These are phyloP conservation scores for Tenthredo distinguenda DNA, from an alignment of 2,888 invertebrate genomes.

Conservation along the genomic window DNA sequence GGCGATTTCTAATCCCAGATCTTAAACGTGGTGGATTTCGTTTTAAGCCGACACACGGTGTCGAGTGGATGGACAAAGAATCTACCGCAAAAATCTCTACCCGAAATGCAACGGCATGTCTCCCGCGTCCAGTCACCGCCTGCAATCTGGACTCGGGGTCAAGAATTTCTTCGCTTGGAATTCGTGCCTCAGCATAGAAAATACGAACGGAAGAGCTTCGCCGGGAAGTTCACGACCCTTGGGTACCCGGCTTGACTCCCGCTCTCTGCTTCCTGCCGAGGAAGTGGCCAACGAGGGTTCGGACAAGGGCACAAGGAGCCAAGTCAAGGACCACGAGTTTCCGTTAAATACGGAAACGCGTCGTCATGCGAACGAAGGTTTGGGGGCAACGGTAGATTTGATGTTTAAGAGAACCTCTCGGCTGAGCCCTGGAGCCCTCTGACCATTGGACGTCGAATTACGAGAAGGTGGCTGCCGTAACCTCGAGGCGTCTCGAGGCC, in stretches of 20 bases:
- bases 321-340: conserved; percentile 42
- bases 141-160: conserved; percentile 27
- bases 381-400: background rate
- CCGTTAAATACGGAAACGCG: conserved; percentile 43
- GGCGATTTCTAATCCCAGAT: conserved; percentile 34
- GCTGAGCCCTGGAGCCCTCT: background rate
- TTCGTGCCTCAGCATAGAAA: conserved; percentile 14
- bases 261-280: conserved; percentile 21
- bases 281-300: conserved; percentile 30
- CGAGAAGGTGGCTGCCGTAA: conserved; percentile 6
- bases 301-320: conserved; percentile 5
- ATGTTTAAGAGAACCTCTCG: conserved; percentile 19
- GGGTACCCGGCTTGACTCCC: conserved; percentile 10
- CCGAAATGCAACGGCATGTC: conserved; percentile 25
- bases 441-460: conserved; percentile 30
- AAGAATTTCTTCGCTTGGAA: conserved; percentile 15
- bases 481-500: background rate
- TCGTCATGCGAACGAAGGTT: conserved; percentile 40
- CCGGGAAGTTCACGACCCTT: conserved; percentile 25
- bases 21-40: conserved; percentile 12
- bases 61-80: background rate
- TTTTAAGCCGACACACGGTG: conserved; percentile 14
- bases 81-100: background rate
- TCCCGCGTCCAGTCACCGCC: background rate
- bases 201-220: background rate